These are phyloP conservation scores for Aleiodes sp. DNA, from an alignment of 1,140 invertebrate species.

Conservation along the genomic window DNA sequence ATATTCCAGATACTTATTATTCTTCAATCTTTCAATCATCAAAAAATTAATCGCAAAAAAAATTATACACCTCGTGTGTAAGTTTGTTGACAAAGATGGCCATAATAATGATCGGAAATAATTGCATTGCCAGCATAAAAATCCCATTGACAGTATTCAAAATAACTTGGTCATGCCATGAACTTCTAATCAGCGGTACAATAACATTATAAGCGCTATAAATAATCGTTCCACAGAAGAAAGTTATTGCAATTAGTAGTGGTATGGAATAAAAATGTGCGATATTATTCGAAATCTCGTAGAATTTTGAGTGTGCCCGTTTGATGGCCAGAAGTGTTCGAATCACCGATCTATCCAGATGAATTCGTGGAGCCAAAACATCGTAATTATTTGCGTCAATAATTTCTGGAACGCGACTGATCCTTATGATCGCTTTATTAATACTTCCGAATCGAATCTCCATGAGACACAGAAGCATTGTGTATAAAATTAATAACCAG, in stretches of 20 bases:
- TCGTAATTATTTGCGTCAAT: neutral
- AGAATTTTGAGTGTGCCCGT: neutral
- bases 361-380: neutral
- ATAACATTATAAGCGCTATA: neutral
- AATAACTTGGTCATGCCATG: neutral
- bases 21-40: no score
- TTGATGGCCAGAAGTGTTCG: neutral
- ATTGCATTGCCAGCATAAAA: neutral
- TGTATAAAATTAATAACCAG: neutral
- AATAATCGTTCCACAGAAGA: neutral
- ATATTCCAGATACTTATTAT: no score
- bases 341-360: neutral
- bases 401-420: neutral
- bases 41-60: neutral
- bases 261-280: neutral
- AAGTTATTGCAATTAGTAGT: neutral
- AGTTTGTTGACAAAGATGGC: neutral
- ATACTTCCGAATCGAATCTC: neutral
- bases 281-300: neutral
- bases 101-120: neutral
- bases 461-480: neutral
- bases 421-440: neutral
- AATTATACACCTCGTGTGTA: neutral
- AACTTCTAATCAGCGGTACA: neutral
- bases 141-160: neutral